Evolutionary conservation across 1,140 invertebrate species (phyloP), one percentile per base, ranked within the genome.

Genomic region (Bombus sibiricus): DNA sequence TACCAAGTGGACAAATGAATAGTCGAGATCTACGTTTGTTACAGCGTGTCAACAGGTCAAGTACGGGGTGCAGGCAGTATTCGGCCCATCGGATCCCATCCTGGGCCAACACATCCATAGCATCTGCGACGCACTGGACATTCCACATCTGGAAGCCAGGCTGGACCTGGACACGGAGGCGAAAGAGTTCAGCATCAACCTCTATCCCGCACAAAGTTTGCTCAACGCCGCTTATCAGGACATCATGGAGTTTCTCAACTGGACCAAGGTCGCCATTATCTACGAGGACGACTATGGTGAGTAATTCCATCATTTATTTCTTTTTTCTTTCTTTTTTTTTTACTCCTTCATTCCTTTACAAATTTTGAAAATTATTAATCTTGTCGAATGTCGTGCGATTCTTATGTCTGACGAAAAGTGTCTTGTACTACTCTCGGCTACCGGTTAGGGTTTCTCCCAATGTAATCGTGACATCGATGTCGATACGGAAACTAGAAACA

Each of bases 241-340:
- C 92, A 95, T 97, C 87, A 96, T 97, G 94, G 93, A 94, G 78
- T 97, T 97, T 92, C 96, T 97, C 88, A 97, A 97, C 88, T 97
- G 97, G 97, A 97, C 96, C 37, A 95, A 96, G 92, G 96, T 97
- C 81, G 97, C 97, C 57, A 96, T 97, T 81, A 95, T 97, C 57
- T 97, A 97, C 92, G 97, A 97, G 92, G 96, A 97, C 89, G 96
- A 97, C 91, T 96, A 97, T 83, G 97, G 97, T 97, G 92, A 95
- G 94, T 93, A 32, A 22, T 28, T 39, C 18, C 25, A 37, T 37
- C 25, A 15, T 25, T 25, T 53, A 5, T 39, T 22, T 22, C 3
- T 41, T 10, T 0, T 1, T 10, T 39, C 10, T 10, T 10, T 39
- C 6, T 8, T 39, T 47, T 47, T 53, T 53, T 53, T 22, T 53